Percentiles rank a stretch among this genome's conserved stretches.
These are phyloP conservation scores for Tortricodes alternella DNA, from an alignment of 2,888 invertebrate species.

Conservation along the genomic window DNA sequence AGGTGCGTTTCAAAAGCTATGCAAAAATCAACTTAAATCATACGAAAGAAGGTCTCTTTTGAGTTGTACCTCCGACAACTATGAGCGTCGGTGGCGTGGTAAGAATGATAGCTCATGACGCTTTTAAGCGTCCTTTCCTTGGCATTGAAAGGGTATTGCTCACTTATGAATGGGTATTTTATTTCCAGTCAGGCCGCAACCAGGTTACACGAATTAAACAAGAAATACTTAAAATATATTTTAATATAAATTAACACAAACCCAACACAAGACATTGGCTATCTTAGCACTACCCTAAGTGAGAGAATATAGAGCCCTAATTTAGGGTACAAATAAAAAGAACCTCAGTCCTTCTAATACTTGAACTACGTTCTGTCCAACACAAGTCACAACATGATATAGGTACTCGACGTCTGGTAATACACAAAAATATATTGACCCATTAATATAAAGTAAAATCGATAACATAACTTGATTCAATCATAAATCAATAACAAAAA, in stretches of 20 bases:
- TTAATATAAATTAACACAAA: slow-evolving; percentile 81
- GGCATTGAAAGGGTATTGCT: too few species aligned
- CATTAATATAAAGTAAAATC: not conserved
- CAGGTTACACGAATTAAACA: slow-evolving; percentile 33
- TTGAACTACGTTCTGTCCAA: slow-evolving; percentile 34
- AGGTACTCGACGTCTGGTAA: slow-evolving; percentile 13
- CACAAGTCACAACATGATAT: slow-evolving; percentile 15
- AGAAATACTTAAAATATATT: slow-evolving; percentile 69
- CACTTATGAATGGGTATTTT: too few species aligned
- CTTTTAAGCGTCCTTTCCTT: too few species aligned
- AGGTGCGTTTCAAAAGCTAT: too few species aligned
- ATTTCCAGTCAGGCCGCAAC: too few species aligned
- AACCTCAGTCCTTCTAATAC: slow-evolving; percentile 80
- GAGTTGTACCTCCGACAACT: too few species aligned
- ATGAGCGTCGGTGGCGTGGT: too few species aligned
- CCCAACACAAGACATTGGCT: slow-evolving; percentile 80
- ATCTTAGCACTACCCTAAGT: slow-evolving; percentile 65
- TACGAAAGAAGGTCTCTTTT: too few species aligned
- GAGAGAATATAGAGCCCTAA: slow-evolving; percentile 80
- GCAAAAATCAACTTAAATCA: too few species aligned
- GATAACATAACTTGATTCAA: slow-evolving; percentile 3
- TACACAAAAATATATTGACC: slow-evolving; percentile 12
- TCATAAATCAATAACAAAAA: slow-evolving; percentile 3
- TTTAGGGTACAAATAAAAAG: slow-evolving; percentile 82
- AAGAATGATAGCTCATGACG: too few species aligned